Conservation (phyloP, 2,888 invertebrate species). For the Smittia aterrima region DNA sequence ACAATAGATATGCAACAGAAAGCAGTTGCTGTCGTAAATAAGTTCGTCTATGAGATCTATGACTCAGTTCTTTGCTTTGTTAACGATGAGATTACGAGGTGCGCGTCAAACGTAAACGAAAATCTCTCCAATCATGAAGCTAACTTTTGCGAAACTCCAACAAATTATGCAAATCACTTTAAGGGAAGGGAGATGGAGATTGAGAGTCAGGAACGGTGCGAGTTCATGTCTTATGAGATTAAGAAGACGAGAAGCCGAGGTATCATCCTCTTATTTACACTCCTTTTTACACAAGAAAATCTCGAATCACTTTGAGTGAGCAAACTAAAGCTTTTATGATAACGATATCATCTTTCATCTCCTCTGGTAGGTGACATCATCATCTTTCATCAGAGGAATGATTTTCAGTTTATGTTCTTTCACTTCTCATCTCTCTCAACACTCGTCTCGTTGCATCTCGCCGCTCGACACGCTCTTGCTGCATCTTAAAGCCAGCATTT, state of each 20-base stretch:
- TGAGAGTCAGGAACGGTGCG: not conserved
- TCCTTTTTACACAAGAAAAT: not conserved
- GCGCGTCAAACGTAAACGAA: too few relatives aligned
- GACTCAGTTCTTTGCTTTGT: too few relatives aligned
- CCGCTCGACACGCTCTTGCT: not conserved
- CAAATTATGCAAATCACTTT: constrained; percentile 35
- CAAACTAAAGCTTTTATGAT: constrained; percentile 16
- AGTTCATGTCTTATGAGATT: not conserved
- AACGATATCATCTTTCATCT: constrained; percentile 29
- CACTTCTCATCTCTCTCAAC: too few relatives aligned
- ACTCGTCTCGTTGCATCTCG: too few relatives aligned
- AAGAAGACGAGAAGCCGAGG: too few relatives aligned
- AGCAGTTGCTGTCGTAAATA: constrained; percentile 13
- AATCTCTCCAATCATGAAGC: too few relatives aligned
- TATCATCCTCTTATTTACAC: constrained; percentile 37
- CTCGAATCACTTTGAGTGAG: not conserved
- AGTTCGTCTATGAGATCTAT: too few relatives aligned
- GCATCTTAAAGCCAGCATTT: constrained; percentile 1
- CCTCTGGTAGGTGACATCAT: not conserved
- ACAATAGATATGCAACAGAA: constrained; percentile 32
- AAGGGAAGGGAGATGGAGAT: too few relatives aligned
- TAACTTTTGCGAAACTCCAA: constrained; percentile 11
- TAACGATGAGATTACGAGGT: too few relatives aligned
- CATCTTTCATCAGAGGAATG: not conserved
- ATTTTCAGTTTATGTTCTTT: not conserved